phyloP scores from a whole-genome alignment of 2,797 vertebrate species.

The Monodelphis domestica region DNA sequence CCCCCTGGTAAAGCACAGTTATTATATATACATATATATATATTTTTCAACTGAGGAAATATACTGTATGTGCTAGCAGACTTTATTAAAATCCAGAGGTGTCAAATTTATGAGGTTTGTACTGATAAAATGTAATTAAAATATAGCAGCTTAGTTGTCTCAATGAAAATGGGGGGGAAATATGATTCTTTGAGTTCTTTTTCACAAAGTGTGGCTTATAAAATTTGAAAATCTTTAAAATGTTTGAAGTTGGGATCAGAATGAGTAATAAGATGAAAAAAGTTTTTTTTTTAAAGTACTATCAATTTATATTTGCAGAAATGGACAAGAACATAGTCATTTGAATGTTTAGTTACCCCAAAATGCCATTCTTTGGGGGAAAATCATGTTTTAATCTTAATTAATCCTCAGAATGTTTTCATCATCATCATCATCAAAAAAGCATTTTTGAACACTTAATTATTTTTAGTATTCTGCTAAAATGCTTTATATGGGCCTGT shows the following conservation, averaged over 20 bases:
- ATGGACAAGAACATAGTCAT: not conserved
- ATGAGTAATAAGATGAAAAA: not conserved
- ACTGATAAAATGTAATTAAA: constrained; percentile 4
- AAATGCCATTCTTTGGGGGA: not conserved
- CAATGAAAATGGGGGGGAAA: not conserved
- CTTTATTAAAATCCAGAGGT: not conserved
- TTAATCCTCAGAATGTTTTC: not conserved
- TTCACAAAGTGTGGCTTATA: not conserved
- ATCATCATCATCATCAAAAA: not conserved
- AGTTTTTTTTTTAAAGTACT: not conserved
- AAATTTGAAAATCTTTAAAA: not conserved
- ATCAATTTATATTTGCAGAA: not conserved
- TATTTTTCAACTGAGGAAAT: constrained; percentile 27
- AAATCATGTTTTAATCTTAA: not conserved
- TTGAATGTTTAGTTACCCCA: not conserved
- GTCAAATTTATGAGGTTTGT: not conserved
- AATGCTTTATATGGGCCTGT: not conserved
- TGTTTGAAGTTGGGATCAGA: not conserved
- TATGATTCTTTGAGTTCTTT: not conserved
- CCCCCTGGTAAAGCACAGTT: not conserved
- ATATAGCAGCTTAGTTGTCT: constrained; percentile 3
- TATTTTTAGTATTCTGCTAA: not conserved
- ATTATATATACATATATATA: too few relatives aligned
- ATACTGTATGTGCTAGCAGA: not conserved
- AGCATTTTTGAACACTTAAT: not conserved